A percentile compares a stretch with the other conserved stretches of the same genome.
These are phyloP conservation scores for Chalcosyrphus nemorum DNA, from an alignment of 2,888 invertebrate species.

Conservation along the genomic window DNA sequence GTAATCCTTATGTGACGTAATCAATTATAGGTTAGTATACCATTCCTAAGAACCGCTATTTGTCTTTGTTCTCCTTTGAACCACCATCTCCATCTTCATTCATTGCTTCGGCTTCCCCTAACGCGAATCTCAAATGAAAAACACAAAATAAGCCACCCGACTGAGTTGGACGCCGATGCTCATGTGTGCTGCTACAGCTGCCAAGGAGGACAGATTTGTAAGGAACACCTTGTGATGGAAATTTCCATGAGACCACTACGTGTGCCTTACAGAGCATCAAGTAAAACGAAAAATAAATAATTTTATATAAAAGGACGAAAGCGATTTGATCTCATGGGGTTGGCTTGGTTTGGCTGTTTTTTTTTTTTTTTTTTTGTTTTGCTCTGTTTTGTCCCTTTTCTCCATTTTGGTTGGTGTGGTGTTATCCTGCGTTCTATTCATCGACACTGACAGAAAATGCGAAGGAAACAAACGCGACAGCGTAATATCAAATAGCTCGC, in stretches of 20 bases:
- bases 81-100: constrained; percentile 18
- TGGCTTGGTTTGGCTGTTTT: constrained; percentile 33
- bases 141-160: background rate
- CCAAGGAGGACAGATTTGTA: background rate
- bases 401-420: constrained; percentile 37
- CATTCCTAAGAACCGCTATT: constrained; percentile 68
- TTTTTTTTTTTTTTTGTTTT: background rate
- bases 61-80: constrained; percentile 63
- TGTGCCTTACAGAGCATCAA: background rate
- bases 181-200: too few species aligned
- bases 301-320: constrained; percentile 54
- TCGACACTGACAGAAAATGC: constrained; percentile 22
- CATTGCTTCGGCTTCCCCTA: background rate
- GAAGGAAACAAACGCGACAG: constrained; percentile 30
- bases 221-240: background rate
- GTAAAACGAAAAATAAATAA: constrained; percentile 27
- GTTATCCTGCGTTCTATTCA: constrained; percentile 44
- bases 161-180: background rate
- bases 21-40: constrained; percentile 73
- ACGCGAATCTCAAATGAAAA: background rate
- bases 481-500: constrained; percentile 35
- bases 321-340: constrained; percentile 65
- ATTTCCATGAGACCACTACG: background rate
- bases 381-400: constrained; percentile 11
- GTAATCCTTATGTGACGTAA: constrained; percentile 73